Base-by-base conservation (phyloP, 2,888 invertebrate genomes). In the Muscina levida region DNA sequence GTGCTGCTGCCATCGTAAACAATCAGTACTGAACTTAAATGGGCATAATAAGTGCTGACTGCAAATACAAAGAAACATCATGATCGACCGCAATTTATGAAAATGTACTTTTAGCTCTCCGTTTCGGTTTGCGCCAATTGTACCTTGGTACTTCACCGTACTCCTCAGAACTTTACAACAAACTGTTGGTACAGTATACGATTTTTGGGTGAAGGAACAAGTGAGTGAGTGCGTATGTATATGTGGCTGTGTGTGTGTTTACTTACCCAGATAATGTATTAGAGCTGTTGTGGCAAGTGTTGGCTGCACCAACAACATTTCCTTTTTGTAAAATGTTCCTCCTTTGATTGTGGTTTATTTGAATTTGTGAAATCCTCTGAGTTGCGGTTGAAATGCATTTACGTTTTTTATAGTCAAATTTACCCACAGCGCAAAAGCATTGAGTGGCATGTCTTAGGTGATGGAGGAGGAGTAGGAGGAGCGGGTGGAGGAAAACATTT, bases 41-140 rank as follows among this genome's bases (percentile, higher is more conserved):
- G 75, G 8, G 84, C 82, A 83, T 88, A 89, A 82, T 89, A 87
- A 76, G 84, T 85, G 26, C 83, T 79, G 11, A 90, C 90, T 90
- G 62, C 13, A 71, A 57, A 42, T 0, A 57, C 46, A 59, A 59
- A 46, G 13, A 1, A 42, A 42, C 1, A 46, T 8, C 44, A 46
- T n/a, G 24, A 4, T n/a, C 6, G 31, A 70, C 51, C 8, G 39
- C 48, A 22, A 62, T 8, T 10, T 65, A 56, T 26, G 53, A n/a
- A 66, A 53, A 70, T 37, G 37, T 17, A 46, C 22, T 56, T 37
- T 39, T 31, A 11, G n/a, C 13, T 31, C 57, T 31, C 6, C 13
- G n/a, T 37, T 5, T n/a, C 31, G 3, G 13, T 24, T n/a, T n/a
- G n/a, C n/a, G n/a, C n/a, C n/a, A n/a, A n/a, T n/a, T n/a, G n/a